Base-by-base conservation (phyloP, 2,888 invertebrate species). In the Taenaris catops region DNA sequence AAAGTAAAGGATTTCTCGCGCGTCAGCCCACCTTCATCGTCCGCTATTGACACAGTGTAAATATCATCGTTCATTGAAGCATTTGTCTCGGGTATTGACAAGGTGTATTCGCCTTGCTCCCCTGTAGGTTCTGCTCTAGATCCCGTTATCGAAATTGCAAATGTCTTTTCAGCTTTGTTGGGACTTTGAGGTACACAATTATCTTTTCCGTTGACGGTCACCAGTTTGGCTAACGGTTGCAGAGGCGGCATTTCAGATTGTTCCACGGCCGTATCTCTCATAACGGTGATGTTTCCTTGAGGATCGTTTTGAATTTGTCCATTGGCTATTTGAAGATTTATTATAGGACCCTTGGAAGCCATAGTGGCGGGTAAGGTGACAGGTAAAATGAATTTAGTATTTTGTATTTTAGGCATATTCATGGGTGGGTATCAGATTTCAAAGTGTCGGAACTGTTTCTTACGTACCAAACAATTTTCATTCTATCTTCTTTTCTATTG, bases 241-340 rank as follows among this genome's bases (percentile, higher is more conserved):
- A 87, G 39, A 0, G 86, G 84, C 4, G 86, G 84, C 59, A 87
- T 65, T 12, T 86, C 86, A 8, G 72, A 58, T 0, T 66, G 34
- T 12, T 79, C 79, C 38, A 72, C 54, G 14, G 49, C 58, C 21
- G 73, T 58, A 44, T 89, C 89, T 49, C 88, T 73, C 84, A 89
- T 88, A 33, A 91, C 90, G 34, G 91, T 91, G 25, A 91, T 89
- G 25, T 88, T 89, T 7, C 90, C 90, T 57, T 89, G 89, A 11
- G 81, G 87, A 51, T 90, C 90, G 51, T 88, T 86, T 51, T 88
- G 90, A 40, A 91, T 76, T 60, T 90, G 89, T 2, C 90, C 91
- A 65, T 91, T 92, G 9, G 89, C 88, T 56, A 92, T 91, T 76
- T 92, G 92, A 39, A 92, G 76, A 64, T 92, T 92, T 39, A 91